Evolutionary conservation across 2,797 vertebrate genomes (phyloP).

Genomic region (Tangara arthus): DNA sequence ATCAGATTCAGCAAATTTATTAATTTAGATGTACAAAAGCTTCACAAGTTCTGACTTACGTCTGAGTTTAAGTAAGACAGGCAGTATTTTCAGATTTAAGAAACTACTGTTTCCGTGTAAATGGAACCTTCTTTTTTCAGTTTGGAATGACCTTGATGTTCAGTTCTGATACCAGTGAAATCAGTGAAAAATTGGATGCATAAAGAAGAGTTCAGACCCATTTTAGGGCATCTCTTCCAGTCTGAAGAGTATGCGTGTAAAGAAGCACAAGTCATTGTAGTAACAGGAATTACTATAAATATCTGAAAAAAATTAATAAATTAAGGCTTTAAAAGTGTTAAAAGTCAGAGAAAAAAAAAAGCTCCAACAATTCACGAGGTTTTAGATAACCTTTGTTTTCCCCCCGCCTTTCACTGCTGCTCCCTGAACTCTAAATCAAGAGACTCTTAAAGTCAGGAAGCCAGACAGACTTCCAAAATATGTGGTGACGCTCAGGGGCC

Average conservation of each 20-base stretch:
- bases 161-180: background rate
- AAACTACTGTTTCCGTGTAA: background rate
- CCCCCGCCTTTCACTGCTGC: slow-evolving; percentile 27
- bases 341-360: background rate
- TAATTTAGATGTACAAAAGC: background rate
- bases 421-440: slow-evolving; percentile 70
- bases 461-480: slow-evolving; percentile 77
- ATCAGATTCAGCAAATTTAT: background rate
- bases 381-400: slow-evolving; percentile 59
- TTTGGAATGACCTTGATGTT: background rate
- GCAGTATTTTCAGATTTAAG: background rate
- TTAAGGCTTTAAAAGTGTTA: background rate
- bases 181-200: background rate
- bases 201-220: background rate
- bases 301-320: background rate
- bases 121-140: background rate
- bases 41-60: background rate
- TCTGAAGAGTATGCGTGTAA: background rate
- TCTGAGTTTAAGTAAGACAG: background rate
- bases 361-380: background rate
- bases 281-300: background rate
- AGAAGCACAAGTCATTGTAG: background rate
- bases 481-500: slow-evolving; percentile 69
- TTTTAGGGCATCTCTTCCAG: background rate
- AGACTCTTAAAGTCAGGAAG: slow-evolving; percentile 79